phyloP scores from a whole-genome alignment of 2,888 invertebrate species.

The Sinhomidia bicolor region DNA sequence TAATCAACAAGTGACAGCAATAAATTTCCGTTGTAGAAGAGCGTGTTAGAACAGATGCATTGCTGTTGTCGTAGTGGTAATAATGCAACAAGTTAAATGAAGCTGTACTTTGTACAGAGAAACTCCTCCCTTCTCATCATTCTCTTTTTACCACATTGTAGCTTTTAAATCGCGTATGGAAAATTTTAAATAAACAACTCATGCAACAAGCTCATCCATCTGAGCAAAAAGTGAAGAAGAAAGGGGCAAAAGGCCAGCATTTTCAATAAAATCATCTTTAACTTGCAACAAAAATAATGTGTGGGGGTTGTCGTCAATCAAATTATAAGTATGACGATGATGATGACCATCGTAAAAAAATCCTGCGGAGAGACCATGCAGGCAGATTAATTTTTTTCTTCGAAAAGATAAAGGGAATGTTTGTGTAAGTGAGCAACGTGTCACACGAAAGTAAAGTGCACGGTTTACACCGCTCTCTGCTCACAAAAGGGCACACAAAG shows the following conservation, averaged over 20 bases:
- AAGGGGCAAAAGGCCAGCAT: conserved; percentile 33
- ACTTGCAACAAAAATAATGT: background rate
- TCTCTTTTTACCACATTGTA: background rate
- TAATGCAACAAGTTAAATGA: background rate
- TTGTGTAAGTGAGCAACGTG: no score
- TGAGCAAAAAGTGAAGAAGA: background rate
- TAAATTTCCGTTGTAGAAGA: conserved; percentile 33
- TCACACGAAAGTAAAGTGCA: background rate
- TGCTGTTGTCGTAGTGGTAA: background rate
- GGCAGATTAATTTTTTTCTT: no score
- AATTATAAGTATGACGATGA: background rate
- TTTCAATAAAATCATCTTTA: conserved; percentile 40
- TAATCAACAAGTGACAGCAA: conserved; percentile 54
- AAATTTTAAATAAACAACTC: background rate
- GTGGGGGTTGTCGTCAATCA: background rate
- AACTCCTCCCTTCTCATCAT: conserved; percentile 25
- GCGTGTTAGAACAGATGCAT: background rate
- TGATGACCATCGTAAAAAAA: background rate
- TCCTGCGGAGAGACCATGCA: no score
- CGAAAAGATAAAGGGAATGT: no score
- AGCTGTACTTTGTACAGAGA: background rate
- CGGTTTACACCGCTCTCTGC: background rate
- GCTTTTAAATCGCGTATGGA: background rate
- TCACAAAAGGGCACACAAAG: background rate
- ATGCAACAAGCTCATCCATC: no score